Evolutionary conservation across 2,888 invertebrate species (phyloP).

Genomic region (Smittia sp.): DNA sequence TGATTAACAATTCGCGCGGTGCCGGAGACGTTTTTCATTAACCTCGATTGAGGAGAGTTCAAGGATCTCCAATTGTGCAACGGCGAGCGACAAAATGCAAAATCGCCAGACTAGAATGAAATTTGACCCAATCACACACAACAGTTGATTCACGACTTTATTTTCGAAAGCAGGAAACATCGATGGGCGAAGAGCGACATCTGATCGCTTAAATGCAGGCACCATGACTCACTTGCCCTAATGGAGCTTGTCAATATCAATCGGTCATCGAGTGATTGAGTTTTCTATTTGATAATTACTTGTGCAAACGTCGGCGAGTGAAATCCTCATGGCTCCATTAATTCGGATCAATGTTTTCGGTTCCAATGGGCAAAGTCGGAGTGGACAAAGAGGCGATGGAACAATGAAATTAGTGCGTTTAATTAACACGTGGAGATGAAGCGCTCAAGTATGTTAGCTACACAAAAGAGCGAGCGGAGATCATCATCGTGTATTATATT

Average conservation of each 20-base stretch:
- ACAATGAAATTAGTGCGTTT: constrained; percentile 28
- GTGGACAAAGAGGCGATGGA: neutral
- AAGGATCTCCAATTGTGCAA: neutral
- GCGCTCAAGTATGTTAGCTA: constrained; percentile 18
- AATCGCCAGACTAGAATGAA: neutral
- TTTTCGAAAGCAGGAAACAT: constrained; percentile 13
- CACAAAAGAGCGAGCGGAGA: constrained; percentile 1
- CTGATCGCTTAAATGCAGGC: neutral
- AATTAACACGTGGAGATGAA: constrained; percentile 5
- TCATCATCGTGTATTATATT: constrained; percentile 25
- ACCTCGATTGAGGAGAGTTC: neutral
- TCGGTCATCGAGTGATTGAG: neutral
- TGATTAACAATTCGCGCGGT: neutral
- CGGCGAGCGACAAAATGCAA: neutral
- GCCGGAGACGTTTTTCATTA: constrained; percentile 17
- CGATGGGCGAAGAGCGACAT: neutral
- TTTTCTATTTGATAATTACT: constrained; percentile 13
- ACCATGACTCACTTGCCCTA: neutral
- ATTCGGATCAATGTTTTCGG: neutral
- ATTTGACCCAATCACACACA: neutral
- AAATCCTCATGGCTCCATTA: neutral
- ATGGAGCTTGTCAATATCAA: constrained; percentile 4
- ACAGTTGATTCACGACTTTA: neutral
- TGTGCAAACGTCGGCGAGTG: neutral
- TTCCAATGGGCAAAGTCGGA: neutral